These are phyloP conservation scores for Phrynocephalus forsythii DNA, from an alignment of 2,797 vertebrate species.

Conservation along the genomic window DNA sequence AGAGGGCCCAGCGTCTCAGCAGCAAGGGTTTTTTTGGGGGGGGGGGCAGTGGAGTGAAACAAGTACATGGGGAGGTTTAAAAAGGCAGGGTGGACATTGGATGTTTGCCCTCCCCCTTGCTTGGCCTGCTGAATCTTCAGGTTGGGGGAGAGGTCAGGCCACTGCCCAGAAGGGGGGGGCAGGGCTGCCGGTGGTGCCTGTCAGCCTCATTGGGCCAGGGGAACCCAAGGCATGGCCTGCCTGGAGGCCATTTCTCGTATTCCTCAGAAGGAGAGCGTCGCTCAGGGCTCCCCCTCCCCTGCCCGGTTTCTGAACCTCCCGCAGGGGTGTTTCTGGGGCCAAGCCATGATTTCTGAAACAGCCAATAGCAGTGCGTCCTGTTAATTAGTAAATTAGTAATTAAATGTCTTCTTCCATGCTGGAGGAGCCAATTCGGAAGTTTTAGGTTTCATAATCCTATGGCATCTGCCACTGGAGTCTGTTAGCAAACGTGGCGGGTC, in stretches of 20 bases:
- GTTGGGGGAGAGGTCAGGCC: too few species aligned
- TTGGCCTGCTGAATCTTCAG: too few species aligned
- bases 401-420: conserved; percentile 71
- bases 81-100: too few species aligned
- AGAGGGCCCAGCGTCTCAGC: too few species aligned
- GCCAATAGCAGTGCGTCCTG: conserved; percentile 32
- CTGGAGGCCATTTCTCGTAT: too few species aligned
- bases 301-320: not conserved
- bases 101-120: too few species aligned
- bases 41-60: too few species aligned
- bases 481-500: conserved; percentile 63
- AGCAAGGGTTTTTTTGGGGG: too few species aligned
- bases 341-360: not conserved
- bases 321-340: not conserved
- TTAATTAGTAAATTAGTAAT: conserved; percentile 81
- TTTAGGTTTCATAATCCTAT: conserved; percentile 78
- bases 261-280: not conserved
- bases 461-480: conserved; percentile 77
- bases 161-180: too few species aligned
- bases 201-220: not conserved
- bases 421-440: conserved; percentile 70
- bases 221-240: not conserved
- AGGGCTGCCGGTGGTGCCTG: too few species aligned
- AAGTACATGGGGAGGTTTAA: too few species aligned
- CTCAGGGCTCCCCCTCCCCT: not conserved